Conservation (phyloP, 2,888 invertebrate genomes). For the Lochmaea crataegi region DNA sequence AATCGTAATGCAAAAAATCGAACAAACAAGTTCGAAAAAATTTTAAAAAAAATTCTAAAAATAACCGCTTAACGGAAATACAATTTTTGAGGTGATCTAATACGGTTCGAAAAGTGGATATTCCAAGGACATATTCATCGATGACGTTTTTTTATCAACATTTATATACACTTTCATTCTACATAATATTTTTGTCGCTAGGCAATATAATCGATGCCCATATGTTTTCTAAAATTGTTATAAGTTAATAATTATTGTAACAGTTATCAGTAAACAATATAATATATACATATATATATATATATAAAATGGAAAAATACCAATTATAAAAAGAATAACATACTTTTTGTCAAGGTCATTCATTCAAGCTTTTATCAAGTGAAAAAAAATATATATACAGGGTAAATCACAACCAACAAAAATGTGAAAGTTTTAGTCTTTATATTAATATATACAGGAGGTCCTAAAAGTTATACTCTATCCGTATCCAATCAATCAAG, state of each 20-base stretch:
- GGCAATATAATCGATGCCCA: constrained; percentile 25
- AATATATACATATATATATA: no score
- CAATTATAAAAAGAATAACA: constrained; percentile 45
- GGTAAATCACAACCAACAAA: no score
- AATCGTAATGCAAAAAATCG: not conserved
- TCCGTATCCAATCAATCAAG: no score
- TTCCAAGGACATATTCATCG: constrained; percentile 33
- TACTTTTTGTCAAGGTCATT: constrained; percentile 38
- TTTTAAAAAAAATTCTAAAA: constrained; percentile 5
- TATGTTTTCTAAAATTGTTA: constrained; percentile 45
- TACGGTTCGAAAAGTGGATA: constrained; percentile 38
- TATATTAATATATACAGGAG: no score
- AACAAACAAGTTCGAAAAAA: not conserved
- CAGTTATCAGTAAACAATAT: constrained; percentile 46
- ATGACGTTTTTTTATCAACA: constrained; percentile 17
- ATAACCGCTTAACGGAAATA: constrained; percentile 2
- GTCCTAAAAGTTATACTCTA: no score
- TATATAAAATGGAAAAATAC: constrained; percentile 47
- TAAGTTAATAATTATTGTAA: constrained; percentile 43
- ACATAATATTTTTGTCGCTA: constrained; percentile 11
- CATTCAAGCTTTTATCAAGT: constrained; percentile 1
- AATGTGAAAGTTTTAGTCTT: no score
- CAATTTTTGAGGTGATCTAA: constrained; percentile 38
- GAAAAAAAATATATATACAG: no score
- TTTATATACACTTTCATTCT: not conserved